Evolutionary conservation across 2,113 vertebrate species (phyloP), one percentile per base, ranked within the genome.

Genomic region (Ondatra zibethicus): DNA sequence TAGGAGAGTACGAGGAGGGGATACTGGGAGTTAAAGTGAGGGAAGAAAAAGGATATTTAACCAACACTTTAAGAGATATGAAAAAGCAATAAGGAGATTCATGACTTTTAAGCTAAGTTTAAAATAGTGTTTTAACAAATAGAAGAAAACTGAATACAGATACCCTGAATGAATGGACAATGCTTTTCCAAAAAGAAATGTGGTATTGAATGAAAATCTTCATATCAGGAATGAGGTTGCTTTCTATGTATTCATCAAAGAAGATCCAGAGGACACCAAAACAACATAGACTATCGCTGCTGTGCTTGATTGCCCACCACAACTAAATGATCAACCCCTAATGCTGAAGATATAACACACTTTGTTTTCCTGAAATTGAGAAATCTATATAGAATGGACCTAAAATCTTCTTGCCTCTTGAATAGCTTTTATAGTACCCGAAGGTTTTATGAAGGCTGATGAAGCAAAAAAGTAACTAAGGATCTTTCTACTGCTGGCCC

Each of bases 261-360:
- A 61, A 61, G 36, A 27, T 6, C 11, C 78, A 39, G 58, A 63
- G 25, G 7, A 29, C 27, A 4, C 25, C 23, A 42, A 85, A 63
- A 65, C 7, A 63, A 33, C 8, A 65, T 2, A 21, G 7, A 2
- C 5, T 36, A 36, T 12, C 36, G 5, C 4, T 5, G 3, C 33
- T 87, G 17, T 42, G 19, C 39, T 23, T 36, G 10, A 11, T 50
- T 68, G 10, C 19, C 42, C 4, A 36, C 39, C 42, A 45, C 3
- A 23, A 50, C 9, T 21, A 52, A 4, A 58, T n/a, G 33, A 0
- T 21, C 19, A n/a, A 19, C 17, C 19, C 10, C 9, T 36, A n/a
- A 5, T 58, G 17, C 16, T 55, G 31, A 80, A 80, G 7, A 55
- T 21, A 55, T 17, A 52, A 33, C 4, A 55, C 19, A 21, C 75